Evolutionary conservation across 2,113 vertebrate species (phyloP), one percentile per base, ranked within the genome.

Genomic region (Thalassoma bifasciatum): DNA sequence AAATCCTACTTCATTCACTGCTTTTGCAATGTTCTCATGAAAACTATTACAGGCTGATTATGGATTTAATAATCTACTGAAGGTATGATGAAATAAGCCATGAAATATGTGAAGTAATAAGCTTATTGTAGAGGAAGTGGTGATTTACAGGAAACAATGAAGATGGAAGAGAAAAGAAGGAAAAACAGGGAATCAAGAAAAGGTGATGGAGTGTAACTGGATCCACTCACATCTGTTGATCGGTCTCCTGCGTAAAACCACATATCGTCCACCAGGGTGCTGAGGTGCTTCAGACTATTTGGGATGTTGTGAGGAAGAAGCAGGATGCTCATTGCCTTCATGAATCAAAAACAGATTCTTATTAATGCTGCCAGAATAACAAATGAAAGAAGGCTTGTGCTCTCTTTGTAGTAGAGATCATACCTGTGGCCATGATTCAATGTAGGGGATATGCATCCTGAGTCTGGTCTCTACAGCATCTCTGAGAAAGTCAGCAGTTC

Each of bases 361-460:
- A 5, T 1, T 23, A 1, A 14, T 37, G 36, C 40, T 46, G 65
- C 26, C 34, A 13, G 2, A 38, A 51, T 21, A 21, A 38, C 21
- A 14, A 16, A 60, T 26, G 11, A 14, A 16, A 16, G 34, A 19
- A 1, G 44, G 16, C 8, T 21, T 17, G 19, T 17, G 46, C 4
- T n/a, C 19, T 34, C 22, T 24, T 60, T 34, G 16, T 37, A 3
- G 34, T 59, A 19, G 57, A 64, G 8, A 52, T 3, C 19, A 7
- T 95, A 99, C 98, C 98, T 98, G 97, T 1, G 98, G 97, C 98
- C 97, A 99, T 26, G 94, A 95, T 38, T 96, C 94, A 44, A 99
- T 97, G 84, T 97, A 99, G 0, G 98, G 97, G 86, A 96, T 95
- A 82, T 96, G 73, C 98, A 99, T 99, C 83, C 95, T 95, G 85